Base-by-base conservation (phyloP, 2,113 vertebrate species). In the Chaetorhynchus papuensis region DNA sequence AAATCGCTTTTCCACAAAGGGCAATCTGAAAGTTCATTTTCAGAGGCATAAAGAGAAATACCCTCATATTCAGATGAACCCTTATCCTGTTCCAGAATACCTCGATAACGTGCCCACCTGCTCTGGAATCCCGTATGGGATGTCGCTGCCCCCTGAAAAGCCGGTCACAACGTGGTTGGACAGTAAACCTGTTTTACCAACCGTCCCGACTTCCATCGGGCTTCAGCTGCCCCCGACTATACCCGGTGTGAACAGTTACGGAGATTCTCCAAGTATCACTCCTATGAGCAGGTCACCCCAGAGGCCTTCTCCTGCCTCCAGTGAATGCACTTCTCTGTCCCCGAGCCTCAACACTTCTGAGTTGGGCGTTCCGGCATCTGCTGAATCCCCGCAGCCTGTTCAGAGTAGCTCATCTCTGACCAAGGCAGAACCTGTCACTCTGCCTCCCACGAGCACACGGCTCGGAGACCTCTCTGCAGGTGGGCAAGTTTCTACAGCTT, bases 21-120 rank as follows among this genome's bases (percentile, higher is more conserved):
- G 99, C 70, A 99, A 99, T 97, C 97, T 99, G 69, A 99, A 99
- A 97, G 99, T 99, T 86, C 99, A 99, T 97, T 99, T 99, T 96
- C 99, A 99, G 98, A 98, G 99, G 96, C 99, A 99, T 97, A 99
- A 99, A 98, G 99, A 99, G 95, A 99, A 99, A 97, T 99, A 99
- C 84, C 99, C 99, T 71, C 99, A 99, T 95, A 99, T 99, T 97
- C 99, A 99, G 97, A 99, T 99, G 99, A 99, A 99, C 95, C 99
- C 99, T 50, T 99, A 99, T 82, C 99, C 99, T 26, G 99, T 99
- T 91, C 99, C 99, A 45, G 99, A 99, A 98, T 99, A 99, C 98
- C 99, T 99, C 96, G 99, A 99, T 97, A 99, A 99, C 1, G 99
- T 99, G 81, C 99, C 99, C 97, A 99, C 99, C 84, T 99, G 98